A percentile compares a stretch with the other conserved stretches of the same genome.
Conservation (phyloP, 2,113 vertebrate genomes). For the Channa maculata region DNA sequence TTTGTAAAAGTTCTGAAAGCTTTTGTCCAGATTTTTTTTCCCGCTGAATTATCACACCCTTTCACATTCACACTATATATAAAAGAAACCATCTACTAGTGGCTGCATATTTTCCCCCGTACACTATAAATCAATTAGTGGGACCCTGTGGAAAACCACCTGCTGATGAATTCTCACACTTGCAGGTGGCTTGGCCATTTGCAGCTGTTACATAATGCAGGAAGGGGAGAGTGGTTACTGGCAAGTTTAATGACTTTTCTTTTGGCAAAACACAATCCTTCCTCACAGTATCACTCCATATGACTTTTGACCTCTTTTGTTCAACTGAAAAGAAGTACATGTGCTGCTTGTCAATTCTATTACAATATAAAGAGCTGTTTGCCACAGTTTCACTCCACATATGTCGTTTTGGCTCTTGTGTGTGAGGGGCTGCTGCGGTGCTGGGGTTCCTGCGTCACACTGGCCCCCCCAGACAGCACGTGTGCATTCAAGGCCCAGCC, state of each 20-base stretch:
- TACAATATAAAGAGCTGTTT: constrained; percentile 16
- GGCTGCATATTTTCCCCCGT: too few relatives aligned
- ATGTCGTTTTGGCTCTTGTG: constrained; percentile 22
- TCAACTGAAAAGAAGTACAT: not conserved
- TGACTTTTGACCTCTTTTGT: constrained; percentile 25
- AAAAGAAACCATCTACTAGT: too few relatives aligned
- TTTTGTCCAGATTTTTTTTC: too few relatives aligned
- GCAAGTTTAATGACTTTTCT: constrained; percentile 17
- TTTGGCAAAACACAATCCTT: constrained; percentile 12
- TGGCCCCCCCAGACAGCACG: constrained; percentile 37
- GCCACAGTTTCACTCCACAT: not conserved
- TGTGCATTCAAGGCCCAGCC: constrained; percentile 47
- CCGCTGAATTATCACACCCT: too few relatives aligned
- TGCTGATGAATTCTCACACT: constrained; percentile 33
- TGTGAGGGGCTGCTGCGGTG: not conserved
- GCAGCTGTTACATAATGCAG: constrained; percentile 6
- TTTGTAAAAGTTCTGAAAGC: too few relatives aligned
- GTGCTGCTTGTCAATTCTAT: not conserved
- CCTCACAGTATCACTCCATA: not conserved
- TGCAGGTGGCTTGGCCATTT: constrained; percentile 46
- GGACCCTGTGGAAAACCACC: constrained; percentile 43
- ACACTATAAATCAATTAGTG: constrained; percentile 3
- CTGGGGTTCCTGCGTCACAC: constrained; percentile 37
- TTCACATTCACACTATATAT: too few relatives aligned
- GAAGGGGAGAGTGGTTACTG: constrained; percentile 28